These are phyloP conservation scores for Hyla sarda DNA, from an alignment of 2,113 vertebrate species.

Conservation along the genomic window DNA sequence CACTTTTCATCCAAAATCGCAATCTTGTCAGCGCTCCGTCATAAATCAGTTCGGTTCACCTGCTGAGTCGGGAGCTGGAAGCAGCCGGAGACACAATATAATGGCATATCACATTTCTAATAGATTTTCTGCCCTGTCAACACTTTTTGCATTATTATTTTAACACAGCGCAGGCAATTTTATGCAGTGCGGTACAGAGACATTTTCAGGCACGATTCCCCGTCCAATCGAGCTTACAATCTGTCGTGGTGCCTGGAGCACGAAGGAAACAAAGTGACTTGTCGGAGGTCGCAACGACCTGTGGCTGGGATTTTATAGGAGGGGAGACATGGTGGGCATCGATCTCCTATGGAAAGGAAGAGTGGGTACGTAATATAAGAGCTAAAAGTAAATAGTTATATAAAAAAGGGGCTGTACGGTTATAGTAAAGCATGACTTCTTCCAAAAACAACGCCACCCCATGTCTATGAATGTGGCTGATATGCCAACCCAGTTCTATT, in stretches of 20 bases:
- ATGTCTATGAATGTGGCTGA: too few relatives aligned
- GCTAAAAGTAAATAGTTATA: too few relatives aligned
- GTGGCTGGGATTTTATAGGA: not conserved
- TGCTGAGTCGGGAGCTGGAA: constrained; percentile 20
- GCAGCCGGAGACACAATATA: constrained; percentile 17
- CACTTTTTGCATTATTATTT: constrained; percentile 25
- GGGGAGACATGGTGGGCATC: not conserved
- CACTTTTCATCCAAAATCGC: constrained; percentile 2
- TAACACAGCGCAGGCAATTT: constrained; percentile 19
- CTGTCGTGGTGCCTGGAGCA: not conserved
- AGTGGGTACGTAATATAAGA: too few relatives aligned
- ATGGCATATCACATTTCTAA: constrained; percentile 35
- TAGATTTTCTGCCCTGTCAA: constrained; percentile 38
- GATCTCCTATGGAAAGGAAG: too few relatives aligned
- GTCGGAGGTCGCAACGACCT: constrained; percentile 5
- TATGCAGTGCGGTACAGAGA: constrained; percentile 4
- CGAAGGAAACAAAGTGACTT: not conserved
- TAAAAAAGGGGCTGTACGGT: too few relatives aligned
- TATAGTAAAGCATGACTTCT: too few relatives aligned
- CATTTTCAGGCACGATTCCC: constrained; percentile 27
- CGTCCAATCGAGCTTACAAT: constrained; percentile 33
- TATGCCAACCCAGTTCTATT: too few relatives aligned
- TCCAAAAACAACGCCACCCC: too few relatives aligned
- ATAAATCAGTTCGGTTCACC: constrained; percentile 14
- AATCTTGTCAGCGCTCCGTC: constrained; percentile 5